phyloP scores from a whole-genome alignment of 2,888 invertebrate genomes.

The Eupeodes luniger region DNA sequence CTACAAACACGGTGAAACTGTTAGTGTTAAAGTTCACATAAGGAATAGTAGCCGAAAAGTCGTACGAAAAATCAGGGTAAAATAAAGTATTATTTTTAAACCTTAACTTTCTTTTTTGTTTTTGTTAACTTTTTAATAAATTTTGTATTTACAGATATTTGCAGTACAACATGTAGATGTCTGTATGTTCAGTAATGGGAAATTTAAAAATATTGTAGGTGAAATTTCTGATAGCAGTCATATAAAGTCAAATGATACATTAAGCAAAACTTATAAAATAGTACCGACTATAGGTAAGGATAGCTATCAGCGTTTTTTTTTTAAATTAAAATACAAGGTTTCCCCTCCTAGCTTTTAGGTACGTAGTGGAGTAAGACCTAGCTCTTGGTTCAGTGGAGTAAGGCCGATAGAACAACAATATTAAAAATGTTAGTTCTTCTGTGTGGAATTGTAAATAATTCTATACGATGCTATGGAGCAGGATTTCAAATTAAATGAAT shows the following conservation, averaged over 20 bases:
- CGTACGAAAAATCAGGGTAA: slow-evolving; percentile 91
- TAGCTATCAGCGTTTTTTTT: neutral
- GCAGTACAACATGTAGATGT: slow-evolving; percentile 95
- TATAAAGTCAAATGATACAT: slow-evolving; percentile 87
- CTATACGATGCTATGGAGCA: too few species aligned
- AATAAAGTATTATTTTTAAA: slow-evolving; percentile 45
- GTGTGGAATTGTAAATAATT: too few species aligned
- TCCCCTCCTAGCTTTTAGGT: too few species aligned
- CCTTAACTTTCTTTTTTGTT: too few species aligned
- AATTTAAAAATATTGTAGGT: slow-evolving; percentile 92
- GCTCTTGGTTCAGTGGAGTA: too few species aligned
- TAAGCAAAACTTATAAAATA: slow-evolving; percentile 87
- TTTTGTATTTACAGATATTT: slow-evolving; percentile 86
- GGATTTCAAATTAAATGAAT: too few species aligned
- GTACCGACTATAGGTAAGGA: slow-evolving; percentile 86
- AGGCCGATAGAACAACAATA: too few species aligned
- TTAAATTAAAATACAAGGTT: too few species aligned
- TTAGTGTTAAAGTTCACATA: slow-evolving; percentile 89
- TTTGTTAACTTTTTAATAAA: neutral
- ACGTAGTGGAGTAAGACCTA: too few species aligned
- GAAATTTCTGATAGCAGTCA: slow-evolving; percentile 87
- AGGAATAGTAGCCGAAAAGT: slow-evolving; percentile 92
- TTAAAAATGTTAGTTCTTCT: too few species aligned
- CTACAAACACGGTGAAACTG: slow-evolving; percentile 91
- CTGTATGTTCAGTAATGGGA: slow-evolving; percentile 96